Evolutionary conservation across 2,797 vertebrate genomes (phyloP).

Genomic region (Tachyglossus aculeatus): DNA sequence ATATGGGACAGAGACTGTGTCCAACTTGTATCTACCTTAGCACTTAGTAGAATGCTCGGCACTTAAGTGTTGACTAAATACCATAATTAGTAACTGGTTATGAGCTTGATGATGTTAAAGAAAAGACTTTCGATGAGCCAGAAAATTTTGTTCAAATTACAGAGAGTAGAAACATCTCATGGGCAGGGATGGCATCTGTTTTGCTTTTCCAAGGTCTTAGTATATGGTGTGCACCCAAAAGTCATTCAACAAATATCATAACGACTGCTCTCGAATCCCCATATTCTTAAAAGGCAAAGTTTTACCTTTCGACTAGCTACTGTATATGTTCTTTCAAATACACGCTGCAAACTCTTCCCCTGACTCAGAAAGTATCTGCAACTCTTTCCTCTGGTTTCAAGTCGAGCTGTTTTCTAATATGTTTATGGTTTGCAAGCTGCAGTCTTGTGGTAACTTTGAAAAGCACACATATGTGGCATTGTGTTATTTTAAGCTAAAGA

Average conservation of each 20-base stretch:
- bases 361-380: constrained; percentile 9
- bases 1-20: too few species aligned
- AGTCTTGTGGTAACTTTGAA: constrained; percentile 15
- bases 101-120: too few species aligned
- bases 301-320: not conserved
- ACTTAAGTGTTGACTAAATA: too few species aligned
- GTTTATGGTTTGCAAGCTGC: constrained; percentile 18
- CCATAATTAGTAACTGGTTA: too few species aligned
- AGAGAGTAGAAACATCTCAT: too few species aligned
- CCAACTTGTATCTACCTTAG: too few species aligned
- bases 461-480: not conserved
- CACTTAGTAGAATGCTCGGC: too few species aligned
- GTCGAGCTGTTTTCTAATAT: constrained; percentile 19
- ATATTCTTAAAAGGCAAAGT: constrained; percentile 18
- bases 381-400: not conserved
- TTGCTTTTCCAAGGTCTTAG: too few species aligned
- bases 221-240: too few species aligned
- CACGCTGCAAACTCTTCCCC: not conserved
- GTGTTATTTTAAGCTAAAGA: constrained; percentile 22
- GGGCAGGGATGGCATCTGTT: too few species aligned
- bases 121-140: too few species aligned
- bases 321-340: not conserved
- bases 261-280: not conserved
- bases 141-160: too few species aligned
- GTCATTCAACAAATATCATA: not conserved